A percentile compares a stretch with the other conserved stretches of the same genome.
Conservation (phyloP, 1,140 invertebrate genomes). For the Tetragnatha versicolor region DNA sequence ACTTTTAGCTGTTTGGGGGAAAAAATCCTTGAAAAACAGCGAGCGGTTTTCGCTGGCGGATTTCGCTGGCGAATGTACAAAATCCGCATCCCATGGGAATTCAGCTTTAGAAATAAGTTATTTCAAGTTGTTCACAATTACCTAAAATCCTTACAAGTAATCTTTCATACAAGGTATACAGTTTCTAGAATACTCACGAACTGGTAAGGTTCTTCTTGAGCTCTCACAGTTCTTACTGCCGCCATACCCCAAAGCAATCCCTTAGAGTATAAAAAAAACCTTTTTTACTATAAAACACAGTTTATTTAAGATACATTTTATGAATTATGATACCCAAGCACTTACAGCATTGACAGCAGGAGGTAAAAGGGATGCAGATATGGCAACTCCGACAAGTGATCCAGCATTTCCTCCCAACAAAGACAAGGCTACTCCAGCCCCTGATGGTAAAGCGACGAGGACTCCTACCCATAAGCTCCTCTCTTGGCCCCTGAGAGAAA, state of each 20-base stretch:
- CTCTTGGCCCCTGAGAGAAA: slow-evolving; percentile 31
- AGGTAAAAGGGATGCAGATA: slow-evolving; percentile 84
- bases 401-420: slow-evolving; percentile 83
- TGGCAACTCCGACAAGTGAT: slow-evolving; percentile 85
- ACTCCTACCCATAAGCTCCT: slow-evolving; percentile 65
- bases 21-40: no score
- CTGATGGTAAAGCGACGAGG: slow-evolving; percentile 75
- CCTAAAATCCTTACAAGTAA: no score
- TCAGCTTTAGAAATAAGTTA: no score
- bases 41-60: no score
- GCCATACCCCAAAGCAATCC: slow-evolving; percentile 57
- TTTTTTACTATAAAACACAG: neutral
- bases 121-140: no score
- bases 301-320: neutral
- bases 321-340: slow-evolving; percentile 39
- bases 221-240: slow-evolving; percentile 2
- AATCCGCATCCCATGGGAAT: no score
- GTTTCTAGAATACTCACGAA: no score
- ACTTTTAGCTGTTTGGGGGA: no score
- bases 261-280: neutral
- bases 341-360: slow-evolving; percentile 85
- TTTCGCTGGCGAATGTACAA: no score
- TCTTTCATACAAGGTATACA: no score
- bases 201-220: slow-evolving; percentile 22
- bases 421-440: slow-evolving; percentile 82